phyloP scores from a whole-genome alignment of 2,888 invertebrate species.

The Spatulosminthurus flaviceps region DNA sequence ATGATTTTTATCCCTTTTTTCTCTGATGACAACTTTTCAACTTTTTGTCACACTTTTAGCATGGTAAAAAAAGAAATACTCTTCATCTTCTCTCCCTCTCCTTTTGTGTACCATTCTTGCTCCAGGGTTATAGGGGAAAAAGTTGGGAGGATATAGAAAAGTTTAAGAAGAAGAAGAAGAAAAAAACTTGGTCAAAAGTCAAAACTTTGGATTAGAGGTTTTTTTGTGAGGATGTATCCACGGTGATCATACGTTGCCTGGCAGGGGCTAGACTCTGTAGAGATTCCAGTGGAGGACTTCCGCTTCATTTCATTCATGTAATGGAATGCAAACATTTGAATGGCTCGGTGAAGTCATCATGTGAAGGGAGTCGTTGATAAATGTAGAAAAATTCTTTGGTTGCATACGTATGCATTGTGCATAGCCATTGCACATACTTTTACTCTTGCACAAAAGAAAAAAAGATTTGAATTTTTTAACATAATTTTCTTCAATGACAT shows the following conservation, averaged over 20 bases:
- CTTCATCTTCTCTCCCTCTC: not conserved
- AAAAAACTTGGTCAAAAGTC: conserved; percentile 8
- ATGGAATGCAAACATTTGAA: conserved; percentile 8
- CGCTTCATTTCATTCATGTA: conserved; percentile 8
- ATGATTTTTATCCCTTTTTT: not conserved
- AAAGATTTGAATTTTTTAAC: no score
- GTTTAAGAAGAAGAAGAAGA: no score
- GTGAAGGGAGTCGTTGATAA: not conserved
- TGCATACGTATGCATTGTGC: no score
- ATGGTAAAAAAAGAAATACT: not conserved
- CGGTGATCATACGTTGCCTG: not conserved
- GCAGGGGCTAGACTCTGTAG: not conserved
- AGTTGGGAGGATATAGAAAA: not conserved
- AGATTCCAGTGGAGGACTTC: not conserved
- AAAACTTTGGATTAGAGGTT: not conserved
- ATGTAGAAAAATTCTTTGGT: not conserved
- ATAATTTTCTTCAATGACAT: no score
- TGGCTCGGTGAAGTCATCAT: not conserved
- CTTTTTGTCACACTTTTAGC: conserved; percentile 14
- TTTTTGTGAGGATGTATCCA: not conserved
- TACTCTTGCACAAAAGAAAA: no score
- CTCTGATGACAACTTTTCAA: conserved; percentile 10
- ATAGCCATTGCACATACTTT: not conserved
- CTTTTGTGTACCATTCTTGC: not conserved
- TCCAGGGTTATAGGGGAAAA: not conserved